phyloP scores from a whole-genome alignment of 2,888 invertebrate genomes.

The Notodonta ziczac region DNA sequence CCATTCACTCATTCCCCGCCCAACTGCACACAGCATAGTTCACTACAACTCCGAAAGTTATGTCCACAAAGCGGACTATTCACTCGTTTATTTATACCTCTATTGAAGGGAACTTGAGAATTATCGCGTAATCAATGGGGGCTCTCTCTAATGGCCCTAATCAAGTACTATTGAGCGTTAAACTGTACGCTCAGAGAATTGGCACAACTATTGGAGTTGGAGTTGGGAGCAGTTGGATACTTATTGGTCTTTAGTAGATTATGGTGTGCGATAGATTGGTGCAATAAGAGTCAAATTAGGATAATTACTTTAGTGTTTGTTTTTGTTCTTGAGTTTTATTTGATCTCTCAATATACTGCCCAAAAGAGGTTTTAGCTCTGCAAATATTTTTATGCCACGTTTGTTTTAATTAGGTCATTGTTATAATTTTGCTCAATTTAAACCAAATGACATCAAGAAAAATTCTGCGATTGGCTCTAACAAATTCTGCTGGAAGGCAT shows the following conservation, averaged over 20 bases:
- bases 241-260: background rate
- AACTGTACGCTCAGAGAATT: slow-evolving; percentile 1
- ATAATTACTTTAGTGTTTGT: too few relatives aligned
- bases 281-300: background rate
- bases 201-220: background rate
- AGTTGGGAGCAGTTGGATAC: background rate
- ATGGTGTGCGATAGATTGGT: background rate
- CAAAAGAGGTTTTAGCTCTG: too few relatives aligned
- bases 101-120: slow-evolving; percentile 21
- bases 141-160: slow-evolving; percentile 26
- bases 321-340: too few relatives aligned
- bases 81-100: slow-evolving; percentile 34
- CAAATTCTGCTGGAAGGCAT: background rate
- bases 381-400: too few relatives aligned
- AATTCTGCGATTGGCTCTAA: background rate
- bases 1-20: background rate
- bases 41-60: slow-evolving; percentile 16
- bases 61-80: background rate
- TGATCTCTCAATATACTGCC: too few relatives aligned
- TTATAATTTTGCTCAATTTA: too few relatives aligned
- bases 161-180: slow-evolving; percentile 23
- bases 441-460: too few relatives aligned
- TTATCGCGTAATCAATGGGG: slow-evolving; percentile 37
- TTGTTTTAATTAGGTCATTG: too few relatives aligned
- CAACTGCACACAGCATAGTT: background rate